Percentiles rank a stretch among this genome's conserved stretches.
Evolutionary conservation across 2,888 invertebrate genomes (phyloP).

Genomic region (Eurytoma adleriae): DNA sequence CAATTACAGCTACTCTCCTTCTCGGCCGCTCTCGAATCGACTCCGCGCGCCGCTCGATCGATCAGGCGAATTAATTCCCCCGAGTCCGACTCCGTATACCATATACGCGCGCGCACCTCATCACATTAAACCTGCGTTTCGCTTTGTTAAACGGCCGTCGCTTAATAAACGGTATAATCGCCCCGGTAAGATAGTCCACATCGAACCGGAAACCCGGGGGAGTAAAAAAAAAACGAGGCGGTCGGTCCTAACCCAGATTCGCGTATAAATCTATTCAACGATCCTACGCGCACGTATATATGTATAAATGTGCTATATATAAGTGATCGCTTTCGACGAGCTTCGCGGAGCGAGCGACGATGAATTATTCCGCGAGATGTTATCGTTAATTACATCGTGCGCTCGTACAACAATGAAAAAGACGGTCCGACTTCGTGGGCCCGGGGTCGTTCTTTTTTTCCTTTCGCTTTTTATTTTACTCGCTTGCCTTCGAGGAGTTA

Average conservation of each 20-base stretch:
- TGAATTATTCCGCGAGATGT: conserved; percentile 71
- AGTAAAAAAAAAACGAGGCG: conserved; percentile 32
- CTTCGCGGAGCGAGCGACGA: conserved; percentile 58
- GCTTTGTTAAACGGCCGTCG: conserved; percentile 41
- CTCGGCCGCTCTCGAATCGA: conserved; percentile 1
- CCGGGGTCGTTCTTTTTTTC: neutral
- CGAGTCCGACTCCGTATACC: neutral
- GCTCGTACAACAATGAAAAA: conserved; percentile 56
- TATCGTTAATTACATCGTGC: conserved; percentile 71
- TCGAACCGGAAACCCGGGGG: neutral
- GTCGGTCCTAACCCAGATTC: conserved; percentile 41
- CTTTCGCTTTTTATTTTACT: neutral
- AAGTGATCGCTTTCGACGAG: neutral
- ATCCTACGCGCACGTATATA: neutral
- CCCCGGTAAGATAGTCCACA: conserved; percentile 27
- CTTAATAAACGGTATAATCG: conserved; percentile 34
- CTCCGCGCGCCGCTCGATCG: conserved; percentile 17
- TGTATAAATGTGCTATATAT: too few relatives aligned
- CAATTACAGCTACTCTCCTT: conserved; percentile 27
- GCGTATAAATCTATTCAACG: conserved; percentile 34
- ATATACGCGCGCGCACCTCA: neutral
- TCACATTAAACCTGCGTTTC: conserved; percentile 38
- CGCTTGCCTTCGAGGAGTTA: too few relatives aligned
- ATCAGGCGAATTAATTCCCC: conserved; percentile 47
- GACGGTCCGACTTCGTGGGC: neutral